Conservation (phyloP, 2,797 vertebrate species). For the Otus scops region DNA sequence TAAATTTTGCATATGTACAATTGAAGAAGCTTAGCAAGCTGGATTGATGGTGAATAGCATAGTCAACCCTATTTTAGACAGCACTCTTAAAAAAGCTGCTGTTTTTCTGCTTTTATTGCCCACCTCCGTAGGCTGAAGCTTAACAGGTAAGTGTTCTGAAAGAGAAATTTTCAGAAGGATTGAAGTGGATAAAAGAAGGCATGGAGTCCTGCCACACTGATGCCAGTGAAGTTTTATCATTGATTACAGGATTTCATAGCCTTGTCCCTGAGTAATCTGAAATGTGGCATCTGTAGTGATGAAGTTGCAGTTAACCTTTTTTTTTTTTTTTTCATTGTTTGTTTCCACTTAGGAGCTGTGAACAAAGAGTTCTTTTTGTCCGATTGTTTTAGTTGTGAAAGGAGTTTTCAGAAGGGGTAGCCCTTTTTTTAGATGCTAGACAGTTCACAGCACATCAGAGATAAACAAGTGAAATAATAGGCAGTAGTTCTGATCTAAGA, state of each 20-base stretch:
- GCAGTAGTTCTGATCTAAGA: neutral
- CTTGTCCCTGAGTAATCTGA: neutral
- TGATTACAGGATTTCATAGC: neutral
- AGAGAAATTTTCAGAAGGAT: neutral
- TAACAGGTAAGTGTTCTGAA: neutral
- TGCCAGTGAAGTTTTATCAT: neutral
- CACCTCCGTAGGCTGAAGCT: neutral
- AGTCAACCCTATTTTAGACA: neutral
- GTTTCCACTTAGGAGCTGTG: neutral
- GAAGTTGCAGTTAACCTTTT: neutral
- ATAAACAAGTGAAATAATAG: neutral
- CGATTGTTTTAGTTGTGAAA: neutral
- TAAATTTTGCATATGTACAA: neutral
- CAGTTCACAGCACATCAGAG: neutral
- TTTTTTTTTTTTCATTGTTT: neutral
- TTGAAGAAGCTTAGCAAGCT: neutral
- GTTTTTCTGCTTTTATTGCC: neutral
- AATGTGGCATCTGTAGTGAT: neutral
- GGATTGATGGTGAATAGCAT: neutral
- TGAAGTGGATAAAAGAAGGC: neutral
- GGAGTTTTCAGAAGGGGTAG: neutral
- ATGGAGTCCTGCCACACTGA: neutral
- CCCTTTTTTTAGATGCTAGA: neutral
- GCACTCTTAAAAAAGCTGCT: neutral
- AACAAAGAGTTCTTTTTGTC: neutral